These are phyloP conservation scores for Heliconius sara DNA, from an alignment of 2,888 invertebrate genomes.

Conservation along the genomic window DNA sequence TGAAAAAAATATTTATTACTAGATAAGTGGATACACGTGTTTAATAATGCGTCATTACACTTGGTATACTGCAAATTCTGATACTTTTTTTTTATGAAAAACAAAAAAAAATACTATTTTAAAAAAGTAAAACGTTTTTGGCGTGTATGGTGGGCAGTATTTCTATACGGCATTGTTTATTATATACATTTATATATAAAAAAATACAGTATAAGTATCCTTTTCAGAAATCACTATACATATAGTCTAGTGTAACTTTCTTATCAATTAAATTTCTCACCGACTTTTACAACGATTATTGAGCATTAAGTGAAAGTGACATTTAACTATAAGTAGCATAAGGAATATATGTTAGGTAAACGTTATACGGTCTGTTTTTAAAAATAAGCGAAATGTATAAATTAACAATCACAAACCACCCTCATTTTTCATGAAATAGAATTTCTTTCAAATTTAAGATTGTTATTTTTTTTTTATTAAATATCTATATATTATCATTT, in stretches of 20 bases:
- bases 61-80: no score
- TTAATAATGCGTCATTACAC: no score
- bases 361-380: no score
- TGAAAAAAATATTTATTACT: background rate
- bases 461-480: no score
- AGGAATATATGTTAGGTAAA: background rate
- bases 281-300: background rate
- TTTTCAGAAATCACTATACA: background rate
- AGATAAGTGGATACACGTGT: no score
- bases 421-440: no score
- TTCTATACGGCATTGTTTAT: background rate
- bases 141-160: no score
- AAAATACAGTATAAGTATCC: background rate
- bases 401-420: background rate
- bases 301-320: slow-evolving; percentile 8
- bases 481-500: no score
- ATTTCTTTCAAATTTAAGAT: no score
- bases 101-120: no score
- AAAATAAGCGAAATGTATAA: background rate
- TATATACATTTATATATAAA: background rate
- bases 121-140: no score
- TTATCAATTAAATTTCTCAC: slow-evolving; percentile 16
- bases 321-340: background rate
- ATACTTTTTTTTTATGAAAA: no score
- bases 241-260: slow-evolving; percentile 2